These are phyloP conservation scores for Gadopsis bispinosus DNA, from an alignment of 2,797 vertebrate genomes.

Conservation along the genomic window DNA sequence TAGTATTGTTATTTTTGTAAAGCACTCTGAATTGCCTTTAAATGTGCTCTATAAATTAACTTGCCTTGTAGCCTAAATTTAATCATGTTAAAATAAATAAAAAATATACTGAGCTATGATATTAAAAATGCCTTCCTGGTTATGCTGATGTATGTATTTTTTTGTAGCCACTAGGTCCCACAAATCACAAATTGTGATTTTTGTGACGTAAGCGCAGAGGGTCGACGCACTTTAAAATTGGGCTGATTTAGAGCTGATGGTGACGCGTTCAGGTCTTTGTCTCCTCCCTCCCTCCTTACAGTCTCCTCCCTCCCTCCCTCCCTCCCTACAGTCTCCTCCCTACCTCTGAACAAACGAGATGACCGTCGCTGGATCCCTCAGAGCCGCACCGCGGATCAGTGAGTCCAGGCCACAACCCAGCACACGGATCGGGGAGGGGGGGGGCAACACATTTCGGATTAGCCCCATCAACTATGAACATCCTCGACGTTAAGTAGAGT, in stretches of 20 bases:
- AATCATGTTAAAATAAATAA: background rate
- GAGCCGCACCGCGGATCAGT: conserved; percentile 42
- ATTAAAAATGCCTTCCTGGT: no score
- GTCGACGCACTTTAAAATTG: conserved; percentile 16
- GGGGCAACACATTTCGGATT: conserved; percentile 18
- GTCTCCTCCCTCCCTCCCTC: conserved; percentile 58
- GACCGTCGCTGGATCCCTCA: conserved; percentile 59
- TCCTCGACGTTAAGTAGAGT: conserved; percentile 7
- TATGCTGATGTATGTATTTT: no score
- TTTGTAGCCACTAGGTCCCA: background rate
- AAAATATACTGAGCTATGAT: background rate
- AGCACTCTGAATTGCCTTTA: background rate
- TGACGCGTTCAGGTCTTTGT: conserved; percentile 62
- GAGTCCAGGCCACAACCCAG: conserved; percentile 12
- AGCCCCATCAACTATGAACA: conserved; percentile 55
- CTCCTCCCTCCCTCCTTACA: conserved; percentile 39
- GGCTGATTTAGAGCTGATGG: conserved; percentile 16
- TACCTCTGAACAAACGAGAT: conserved; percentile 51
- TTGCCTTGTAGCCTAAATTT: no score
- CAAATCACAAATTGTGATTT: background rate
- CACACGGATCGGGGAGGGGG: background rate
- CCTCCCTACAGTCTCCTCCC: conserved; percentile 49
- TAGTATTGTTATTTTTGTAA: background rate
- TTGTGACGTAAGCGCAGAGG: conserved; percentile 1
- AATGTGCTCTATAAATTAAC: background rate